Evolutionary conservation across 1,140 invertebrate species (phyloP), one percentile per base, ranked within the genome.

Genomic region (Vanessa tameamea): DNA sequence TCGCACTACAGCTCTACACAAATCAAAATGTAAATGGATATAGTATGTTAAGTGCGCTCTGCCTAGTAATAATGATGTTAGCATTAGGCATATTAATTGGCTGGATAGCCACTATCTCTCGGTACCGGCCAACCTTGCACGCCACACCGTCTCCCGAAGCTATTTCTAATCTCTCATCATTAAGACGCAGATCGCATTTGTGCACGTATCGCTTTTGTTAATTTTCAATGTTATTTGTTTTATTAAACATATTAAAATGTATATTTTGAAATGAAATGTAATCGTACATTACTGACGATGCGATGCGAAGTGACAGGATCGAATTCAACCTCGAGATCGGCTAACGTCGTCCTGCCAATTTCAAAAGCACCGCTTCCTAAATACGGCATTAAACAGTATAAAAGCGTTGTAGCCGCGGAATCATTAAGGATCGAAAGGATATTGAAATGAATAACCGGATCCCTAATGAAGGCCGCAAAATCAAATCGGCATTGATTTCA

Each of bases 21-120:
- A 92, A 92, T 92, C 90, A 92, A 91, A 88, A 88, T 90, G 90
- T 90, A 92, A 90, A 90, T 87, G 88, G 89, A 92, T 92, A 91
- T 90, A 89, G 87, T 90, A 89, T 90, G 88, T 90, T 92, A 92
- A 92, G 90, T 87, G 86, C 86, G 82, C 85, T 83, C 78, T 83
- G 86, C 82, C 86, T 84, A 85, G 89, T 92, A 92, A 92, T 92
- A 92, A 92, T 91, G 89, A 92, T 92, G 90, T 92, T 92, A 89
- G 90, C 89, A 92, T 92, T 92, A 92, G 89, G 87, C 86, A 89
- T 91, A 91, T 92, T 92, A 92, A 92, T 91, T 92, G 90, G 85
- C 76, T 83, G 87, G 86, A 91, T 89, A 88, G 83, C 80, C 82
- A 87, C 84, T 91, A 91, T 91, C 89, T 91, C 84, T 82, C 59